Conservation (phyloP, 30 jellyfish, hydroid and myxozoan species). For the Aurelia sp. region DNA sequence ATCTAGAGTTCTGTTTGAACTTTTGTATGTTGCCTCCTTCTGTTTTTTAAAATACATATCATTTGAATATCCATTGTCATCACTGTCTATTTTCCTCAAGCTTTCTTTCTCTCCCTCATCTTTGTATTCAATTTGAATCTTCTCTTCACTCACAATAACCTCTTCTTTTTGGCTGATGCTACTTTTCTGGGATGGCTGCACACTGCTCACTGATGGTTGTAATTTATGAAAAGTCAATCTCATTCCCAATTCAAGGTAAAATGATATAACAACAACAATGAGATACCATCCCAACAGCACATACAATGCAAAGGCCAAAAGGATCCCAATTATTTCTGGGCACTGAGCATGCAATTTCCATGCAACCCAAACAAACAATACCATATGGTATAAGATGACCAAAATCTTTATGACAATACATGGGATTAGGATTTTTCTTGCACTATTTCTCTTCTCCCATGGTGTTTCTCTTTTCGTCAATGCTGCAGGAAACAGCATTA, state of each 20-base stretch:
- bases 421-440: conserved; percentile 58
- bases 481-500: conserved; percentile 59
- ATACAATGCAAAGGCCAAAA: conserved; percentile 43
- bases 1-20: conserved; percentile 27
- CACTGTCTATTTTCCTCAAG: not conserved
- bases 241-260: conserved; percentile 55
- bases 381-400: conserved; percentile 37
- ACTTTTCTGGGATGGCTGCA: conserved; percentile 6
- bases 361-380: conserved; percentile 59
- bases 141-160: not conserved
- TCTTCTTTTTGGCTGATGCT: conserved; percentile 7
- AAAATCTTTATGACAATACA: conserved; percentile 24
- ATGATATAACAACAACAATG: conserved; percentile 46
- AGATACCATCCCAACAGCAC: conserved; percentile 61
- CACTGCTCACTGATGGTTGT: conserved; percentile 24
- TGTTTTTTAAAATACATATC: not conserved
- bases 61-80: not conserved
- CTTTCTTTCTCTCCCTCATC: not conserved
- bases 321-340: conserved; percentile 61
- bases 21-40: conserved; percentile 7
- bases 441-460: conserved; percentile 42
- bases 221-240: conserved; percentile 46
- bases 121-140: not conserved
- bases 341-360: conserved; percentile 38
- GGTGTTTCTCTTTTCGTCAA: conserved; percentile 36